Conservation (phyloP, 2,888 invertebrate species). For the Noctua fimbriata region DNA sequence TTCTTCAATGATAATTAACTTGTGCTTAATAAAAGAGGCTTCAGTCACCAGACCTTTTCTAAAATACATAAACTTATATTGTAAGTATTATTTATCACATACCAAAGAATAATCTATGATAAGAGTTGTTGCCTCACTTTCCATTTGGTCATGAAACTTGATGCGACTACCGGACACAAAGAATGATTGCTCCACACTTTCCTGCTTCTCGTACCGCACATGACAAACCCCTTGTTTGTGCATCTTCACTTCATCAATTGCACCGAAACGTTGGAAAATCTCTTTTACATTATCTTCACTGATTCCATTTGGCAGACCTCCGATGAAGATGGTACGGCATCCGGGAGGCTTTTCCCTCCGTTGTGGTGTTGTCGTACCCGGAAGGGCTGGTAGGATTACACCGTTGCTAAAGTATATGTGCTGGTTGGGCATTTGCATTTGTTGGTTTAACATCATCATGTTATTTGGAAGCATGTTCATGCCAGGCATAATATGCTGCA, state of each 20-base stretch:
- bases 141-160: conserved; percentile 93
- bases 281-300: conserved; percentile 95
- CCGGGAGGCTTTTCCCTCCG: conserved; percentile 96
- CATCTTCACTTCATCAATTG: conserved; percentile 89
- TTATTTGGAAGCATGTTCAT: conserved; percentile 76
- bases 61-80: no score
- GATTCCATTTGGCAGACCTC: conserved; percentile 96
- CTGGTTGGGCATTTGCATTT: conserved; percentile 73
- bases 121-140: conserved; percentile 93
- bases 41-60: background rate
- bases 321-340: conserved; percentile 97
- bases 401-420: conserved; percentile 92
- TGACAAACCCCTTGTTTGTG: conserved; percentile 98
- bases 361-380: conserved; percentile 94
- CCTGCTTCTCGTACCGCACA: conserved; percentile 95
- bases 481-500: conserved; percentile 66
- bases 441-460: conserved; percentile 89
- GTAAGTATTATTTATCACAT: background rate
- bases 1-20: background rate
- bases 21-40: background rate
- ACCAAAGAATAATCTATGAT: conserved; percentile 96
- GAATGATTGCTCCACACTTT: conserved; percentile 96
- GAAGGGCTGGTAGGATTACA: conserved; percentile 95
- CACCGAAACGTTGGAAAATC: conserved; percentile 94
- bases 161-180: conserved; percentile 95